Percentiles rank a stretch among this genome's conserved stretches.
phyloP scores from a whole-genome alignment of 2,888 invertebrate genomes.

The Pegoplata infirma region DNA sequence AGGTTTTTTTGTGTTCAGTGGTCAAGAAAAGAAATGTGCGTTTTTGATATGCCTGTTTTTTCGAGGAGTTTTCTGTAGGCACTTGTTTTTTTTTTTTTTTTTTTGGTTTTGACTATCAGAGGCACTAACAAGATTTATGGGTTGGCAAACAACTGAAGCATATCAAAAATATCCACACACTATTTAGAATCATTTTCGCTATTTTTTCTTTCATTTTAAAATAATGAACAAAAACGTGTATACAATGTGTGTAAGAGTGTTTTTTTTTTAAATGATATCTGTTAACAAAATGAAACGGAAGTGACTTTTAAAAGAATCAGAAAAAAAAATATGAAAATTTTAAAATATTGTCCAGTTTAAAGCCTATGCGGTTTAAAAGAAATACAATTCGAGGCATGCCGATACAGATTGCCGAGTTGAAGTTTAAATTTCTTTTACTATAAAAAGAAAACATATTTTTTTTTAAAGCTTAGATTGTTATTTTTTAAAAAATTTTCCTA shows the following conservation, averaged over 20 bases:
- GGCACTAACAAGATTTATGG: slow-evolving; percentile 57
- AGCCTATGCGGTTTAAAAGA: neutral
- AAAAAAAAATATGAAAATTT: neutral
- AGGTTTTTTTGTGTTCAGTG: slow-evolving; percentile 53
- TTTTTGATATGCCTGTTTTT: slow-evolving; percentile 53
- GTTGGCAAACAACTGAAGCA: slow-evolving; percentile 56
- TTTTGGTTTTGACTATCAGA: slow-evolving; percentile 30
- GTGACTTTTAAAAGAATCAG: slow-evolving; percentile 20
- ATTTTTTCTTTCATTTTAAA: neutral
- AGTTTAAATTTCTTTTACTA: no score
- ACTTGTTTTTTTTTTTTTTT: neutral
- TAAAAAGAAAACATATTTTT: no score
- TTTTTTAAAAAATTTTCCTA: no score
- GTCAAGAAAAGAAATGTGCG: slow-evolving; percentile 63
- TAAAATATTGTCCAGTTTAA: neutral
- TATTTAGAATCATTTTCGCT: neutral
- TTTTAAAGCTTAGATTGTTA: no score
- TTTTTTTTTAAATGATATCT: slow-evolving; percentile 39
- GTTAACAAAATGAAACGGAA: slow-evolving; percentile 42
- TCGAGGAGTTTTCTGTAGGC: slow-evolving; percentile 4
- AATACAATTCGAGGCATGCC: no score
- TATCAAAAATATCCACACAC: slow-evolving; percentile 36
- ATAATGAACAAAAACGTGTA: neutral
- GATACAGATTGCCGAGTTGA: no score
- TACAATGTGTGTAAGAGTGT: no score